Conservation (phyloP, 2,888 invertebrate species). For the Ptychoptera albimana region DNA sequence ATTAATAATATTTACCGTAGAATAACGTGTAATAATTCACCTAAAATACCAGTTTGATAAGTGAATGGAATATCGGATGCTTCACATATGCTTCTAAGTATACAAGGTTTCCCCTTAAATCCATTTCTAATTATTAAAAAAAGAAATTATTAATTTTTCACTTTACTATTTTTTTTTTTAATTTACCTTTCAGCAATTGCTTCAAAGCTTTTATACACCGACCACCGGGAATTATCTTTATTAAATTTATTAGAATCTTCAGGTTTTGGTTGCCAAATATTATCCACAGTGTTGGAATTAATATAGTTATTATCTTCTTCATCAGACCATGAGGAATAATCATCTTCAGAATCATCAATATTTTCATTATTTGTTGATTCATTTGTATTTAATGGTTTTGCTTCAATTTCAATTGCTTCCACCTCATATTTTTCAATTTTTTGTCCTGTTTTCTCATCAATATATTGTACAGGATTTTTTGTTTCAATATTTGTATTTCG, state of each 20-base stretch:
- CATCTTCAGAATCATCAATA: not conserved
- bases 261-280: not conserved
- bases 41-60: conserved; percentile 53
- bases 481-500: not conserved
- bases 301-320: not conserved
- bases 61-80: conserved; percentile 50
- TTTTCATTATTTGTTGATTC: not conserved
- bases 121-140: conserved; percentile 42
- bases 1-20: conserved; percentile 50
- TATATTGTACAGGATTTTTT: not conserved
- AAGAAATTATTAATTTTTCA: not conserved
- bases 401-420: conserved; percentile 1
- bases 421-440: conserved; percentile 4
- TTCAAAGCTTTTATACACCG: conserved; percentile 46
- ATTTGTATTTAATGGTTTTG: not conserved
- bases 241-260: not conserved
- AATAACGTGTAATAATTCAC: conserved; percentile 57
- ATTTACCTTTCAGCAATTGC: conserved; percentile 40
- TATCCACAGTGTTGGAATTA: not conserved
- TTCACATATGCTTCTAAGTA: conserved; percentile 62
- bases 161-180: not conserved
- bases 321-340: not conserved
- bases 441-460: not conserved
- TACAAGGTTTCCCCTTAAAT: conserved; percentile 48
- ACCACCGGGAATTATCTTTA: conserved; percentile 40